Base-by-base conservation (phyloP, 2,888 invertebrate genomes). In the Leistus spinibarbis region DNA sequence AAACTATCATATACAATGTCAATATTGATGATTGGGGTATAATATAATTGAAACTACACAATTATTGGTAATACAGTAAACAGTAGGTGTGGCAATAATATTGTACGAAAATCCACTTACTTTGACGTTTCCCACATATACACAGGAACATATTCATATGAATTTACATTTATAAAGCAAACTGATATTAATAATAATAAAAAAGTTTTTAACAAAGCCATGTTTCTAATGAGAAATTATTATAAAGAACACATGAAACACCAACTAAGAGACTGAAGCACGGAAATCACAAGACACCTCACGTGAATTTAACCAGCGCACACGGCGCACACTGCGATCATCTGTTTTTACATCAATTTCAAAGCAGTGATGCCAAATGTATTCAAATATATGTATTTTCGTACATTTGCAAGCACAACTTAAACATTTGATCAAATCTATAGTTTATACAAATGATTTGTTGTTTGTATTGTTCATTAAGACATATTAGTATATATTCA, bases 121-220 rank as follows among this genome's bases (percentile, higher is more conserved):
- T 82, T 82, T 77, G 80, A 77, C 63, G 82, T 82, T 77, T 82
- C 84, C 84, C 84, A 85, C 79, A 84, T 83, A 80, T 80, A 85
- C 74, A 84, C 84, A 72, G 85, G 85, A 68, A 85, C 84, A 80
- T 81, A 83, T 81, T 85, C 84, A 27, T 68, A 75, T 10, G 75
- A 75, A 63, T 69, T 56, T 24, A 69, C 69, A 69, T 40, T 75
- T 68, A 63, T 64, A 63, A 75, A 69, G 63, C 68, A 75, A 53
- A 75, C 40, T 10, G 75, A 75, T 54, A 75, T 54, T n/a, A 69
- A 69, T 23, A 75, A 75, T 9, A 75, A 60, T 60, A 27, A 23
- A 27, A 74, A 67, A 27, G 53, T 54, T 20, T 68, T 22, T 27
- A 74, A 74, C 22, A 74, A 60, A 68, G 67, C 74, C 74, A 74